Evolutionary conservation across 2,797 vertebrate genomes (phyloP), one percentile per base, ranked within the genome.

Genomic region (Todus mexicanus): DNA sequence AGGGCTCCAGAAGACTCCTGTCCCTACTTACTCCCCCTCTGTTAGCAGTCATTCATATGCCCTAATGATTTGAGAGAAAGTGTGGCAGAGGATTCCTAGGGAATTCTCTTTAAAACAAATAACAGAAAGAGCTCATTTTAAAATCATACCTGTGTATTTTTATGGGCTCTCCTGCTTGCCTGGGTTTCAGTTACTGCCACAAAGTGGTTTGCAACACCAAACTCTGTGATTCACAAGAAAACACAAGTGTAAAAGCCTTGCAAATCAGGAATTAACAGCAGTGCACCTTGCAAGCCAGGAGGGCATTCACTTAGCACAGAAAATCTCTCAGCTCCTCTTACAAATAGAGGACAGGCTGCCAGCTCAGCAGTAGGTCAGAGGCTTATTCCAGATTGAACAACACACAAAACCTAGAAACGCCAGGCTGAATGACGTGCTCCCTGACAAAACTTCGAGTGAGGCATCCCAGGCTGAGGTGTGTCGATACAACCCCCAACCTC

Each of bases 381-480:
- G 53, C 31, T 71, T 73, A n/a, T 15, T 38, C 38, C 15, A 54
- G 69, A 47, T 13, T 54, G 42, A 78, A 35, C 21, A 37, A 29
- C 0, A 2, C 26, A 56, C 3, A 6, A 78, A 60, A 40, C 21
- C 40, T 51, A 51, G 53, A 68, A 71, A 51, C 31, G 56, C n/a
- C 37, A 75, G n/a, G 59, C 63, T 43, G 50, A 68, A 71, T 1
- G 1, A 70, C 0, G 1, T n/a, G 26, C 54, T 89, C 61, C 47
- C 47, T n/a, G 71, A 72, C 0, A 0, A 65, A 75, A 72, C 37
- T 38, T 7, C 35, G 29, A 57, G 50, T 1, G 5, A 47, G 29
- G 64, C 18, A 75, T 72, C 20, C 45, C 29, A 33, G 45, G 29
- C 50, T 72, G 26, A 65, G 38, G 10, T 50, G 16, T 26, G 42